phyloP scores from a whole-genome alignment of 2,113 vertebrate species.

The Actinemys pallida region DNA sequence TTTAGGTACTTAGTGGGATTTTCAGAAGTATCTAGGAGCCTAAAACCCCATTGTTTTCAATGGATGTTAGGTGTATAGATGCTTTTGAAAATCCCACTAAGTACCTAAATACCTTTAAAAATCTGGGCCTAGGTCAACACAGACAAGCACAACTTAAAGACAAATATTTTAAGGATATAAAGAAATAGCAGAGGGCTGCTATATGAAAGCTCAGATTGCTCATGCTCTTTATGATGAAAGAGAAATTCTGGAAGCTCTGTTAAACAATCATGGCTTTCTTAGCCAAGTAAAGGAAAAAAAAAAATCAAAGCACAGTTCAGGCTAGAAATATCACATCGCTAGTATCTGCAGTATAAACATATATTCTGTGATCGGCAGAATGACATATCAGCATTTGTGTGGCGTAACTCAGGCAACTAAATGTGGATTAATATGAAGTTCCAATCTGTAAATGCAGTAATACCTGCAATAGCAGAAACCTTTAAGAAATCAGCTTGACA shows the following conservation, averaged over 20 bases:
- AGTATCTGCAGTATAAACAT: background rate
- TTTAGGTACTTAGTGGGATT: background rate
- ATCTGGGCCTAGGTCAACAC: background rate
- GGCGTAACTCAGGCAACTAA: background rate
- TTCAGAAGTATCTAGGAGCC: background rate
- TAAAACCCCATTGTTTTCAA: background rate
- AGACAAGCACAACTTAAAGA: slow-evolving; percentile 38
- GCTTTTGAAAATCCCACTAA: background rate
- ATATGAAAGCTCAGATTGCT: background rate
- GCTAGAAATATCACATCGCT: background rate
- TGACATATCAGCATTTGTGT: background rate
- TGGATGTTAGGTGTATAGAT: background rate
- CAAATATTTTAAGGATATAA: slow-evolving; percentile 1
- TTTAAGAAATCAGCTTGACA: background rate
- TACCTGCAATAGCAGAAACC: background rate
- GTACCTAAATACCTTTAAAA: background rate
- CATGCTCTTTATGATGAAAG: background rate
- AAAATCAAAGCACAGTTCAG: background rate
- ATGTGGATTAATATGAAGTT: background rate
- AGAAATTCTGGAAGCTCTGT: background rate
- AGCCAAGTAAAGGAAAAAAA: background rate
- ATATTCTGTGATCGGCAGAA: background rate
- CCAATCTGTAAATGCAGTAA: background rate
- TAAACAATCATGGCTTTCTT: background rate
- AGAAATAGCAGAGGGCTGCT: background rate